phyloP scores from a whole-genome alignment of 2,888 invertebrate genomes.

The Sarcophaga subvicina region DNA sequence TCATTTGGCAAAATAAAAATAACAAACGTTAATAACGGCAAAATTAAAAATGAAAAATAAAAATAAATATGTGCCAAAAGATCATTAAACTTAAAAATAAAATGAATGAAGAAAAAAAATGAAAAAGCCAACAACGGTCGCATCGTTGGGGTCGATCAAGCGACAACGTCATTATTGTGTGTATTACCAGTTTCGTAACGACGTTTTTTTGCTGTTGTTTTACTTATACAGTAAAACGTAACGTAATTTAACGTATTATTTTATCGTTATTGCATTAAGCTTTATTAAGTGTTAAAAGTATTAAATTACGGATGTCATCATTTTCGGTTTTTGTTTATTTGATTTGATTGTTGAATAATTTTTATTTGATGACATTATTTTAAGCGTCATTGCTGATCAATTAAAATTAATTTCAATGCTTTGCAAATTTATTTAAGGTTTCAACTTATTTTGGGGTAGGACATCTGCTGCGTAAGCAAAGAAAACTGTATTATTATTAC shows the following conservation, averaged over 20 bases:
- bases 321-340: not conserved
- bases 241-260: constrained; percentile 7
- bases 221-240: constrained; percentile 2
- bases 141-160: not conserved
- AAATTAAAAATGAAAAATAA: not conserved
- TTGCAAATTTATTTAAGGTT: too few relatives aligned
- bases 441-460: too few relatives aligned
- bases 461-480: too few relatives aligned
- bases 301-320: constrained; percentile 2
- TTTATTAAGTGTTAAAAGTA: constrained; percentile 43
- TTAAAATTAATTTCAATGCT: too few relatives aligned
- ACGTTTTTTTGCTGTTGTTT: not conserved
- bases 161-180: constrained; percentile 27
- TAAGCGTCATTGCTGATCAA: not conserved
- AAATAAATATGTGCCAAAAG: constrained; percentile 64
- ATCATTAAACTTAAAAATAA: constrained; percentile 59
- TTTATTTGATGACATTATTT: too few relatives aligned
- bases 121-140: not conserved
- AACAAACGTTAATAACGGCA: constrained; percentile 6
- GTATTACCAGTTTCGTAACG: constrained; percentile 53
- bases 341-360: too few relatives aligned
- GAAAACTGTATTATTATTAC: too few relatives aligned
- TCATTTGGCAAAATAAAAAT: constrained; percentile 15
- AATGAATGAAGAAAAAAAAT: not conserved
- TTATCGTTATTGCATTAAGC: constrained; percentile 1